Conservation (phyloP, 1,140 invertebrate species). For the Polypedilum vanderplanki region DNA sequence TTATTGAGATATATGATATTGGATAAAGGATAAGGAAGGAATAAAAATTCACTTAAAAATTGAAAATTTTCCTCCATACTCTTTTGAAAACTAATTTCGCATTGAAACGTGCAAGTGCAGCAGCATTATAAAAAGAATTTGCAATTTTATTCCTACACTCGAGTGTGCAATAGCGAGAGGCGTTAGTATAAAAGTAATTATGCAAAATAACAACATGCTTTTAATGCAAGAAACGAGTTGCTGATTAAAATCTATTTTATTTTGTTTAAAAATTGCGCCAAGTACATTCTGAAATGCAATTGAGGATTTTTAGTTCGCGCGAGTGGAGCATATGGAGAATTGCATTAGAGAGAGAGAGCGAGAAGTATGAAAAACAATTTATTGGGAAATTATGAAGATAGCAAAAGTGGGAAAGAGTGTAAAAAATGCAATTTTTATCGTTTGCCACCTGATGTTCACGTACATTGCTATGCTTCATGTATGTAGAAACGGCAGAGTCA, state of each 20-base stretch:
- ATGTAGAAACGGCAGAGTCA: not conserved
- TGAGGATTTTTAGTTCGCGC: not conserved
- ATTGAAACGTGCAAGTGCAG: not conserved
- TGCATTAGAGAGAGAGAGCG: slow-evolving; percentile 14
- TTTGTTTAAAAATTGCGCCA: not conserved
- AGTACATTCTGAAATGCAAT: not conserved
- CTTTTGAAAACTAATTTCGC: not conserved
- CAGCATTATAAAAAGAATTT: not conserved
- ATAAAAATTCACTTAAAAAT: slow-evolving; percentile 26
- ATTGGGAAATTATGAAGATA: slow-evolving; percentile 25
- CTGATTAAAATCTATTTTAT: slow-evolving; percentile 24
- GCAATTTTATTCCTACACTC: not conserved
- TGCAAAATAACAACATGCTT: slow-evolving; percentile 22
- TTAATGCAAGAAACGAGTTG: not conserved
- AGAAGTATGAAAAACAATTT: slow-evolving; percentile 27
- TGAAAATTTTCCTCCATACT: not conserved
- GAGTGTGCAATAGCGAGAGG: not conserved
- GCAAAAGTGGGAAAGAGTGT: not conserved
- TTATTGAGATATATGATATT: slow-evolving; percentile 6
- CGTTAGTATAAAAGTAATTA: slow-evolving; percentile 18
- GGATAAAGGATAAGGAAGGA: slow-evolving; percentile 11
- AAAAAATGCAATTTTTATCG: slow-evolving; percentile 22
- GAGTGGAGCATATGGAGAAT: not conserved
- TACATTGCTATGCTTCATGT: not conserved
- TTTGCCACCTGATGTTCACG: slow-evolving; percentile 14